Percentiles rank a stretch among this genome's conserved stretches.
Evolutionary conservation across 2,113 vertebrate genomes (phyloP).

Genomic region (Lycaon pictus): DNA sequence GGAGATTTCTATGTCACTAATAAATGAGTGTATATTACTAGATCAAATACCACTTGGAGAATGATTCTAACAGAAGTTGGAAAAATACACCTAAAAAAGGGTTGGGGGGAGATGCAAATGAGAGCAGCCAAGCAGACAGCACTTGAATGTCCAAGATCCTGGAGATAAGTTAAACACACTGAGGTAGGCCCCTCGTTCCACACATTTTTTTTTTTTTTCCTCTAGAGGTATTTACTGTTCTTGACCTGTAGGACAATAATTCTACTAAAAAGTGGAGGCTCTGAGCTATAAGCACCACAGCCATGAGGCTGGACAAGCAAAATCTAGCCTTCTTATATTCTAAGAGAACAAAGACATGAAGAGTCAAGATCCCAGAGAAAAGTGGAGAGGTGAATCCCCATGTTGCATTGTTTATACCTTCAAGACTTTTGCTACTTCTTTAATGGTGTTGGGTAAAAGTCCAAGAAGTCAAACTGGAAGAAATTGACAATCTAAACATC

Average conservation of each 20-base stretch:
- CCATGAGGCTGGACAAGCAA: not conserved
- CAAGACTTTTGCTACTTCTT: not conserved
- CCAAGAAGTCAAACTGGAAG: not conserved
- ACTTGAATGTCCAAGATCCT: too few relatives aligned
- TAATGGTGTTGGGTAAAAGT: not conserved
- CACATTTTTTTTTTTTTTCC: too few relatives aligned
- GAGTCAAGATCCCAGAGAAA: not conserved
- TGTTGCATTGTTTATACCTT: not conserved
- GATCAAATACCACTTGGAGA: not conserved
- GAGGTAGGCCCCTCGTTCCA: not conserved
- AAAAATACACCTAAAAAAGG: not conserved
- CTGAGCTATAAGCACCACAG: too few relatives aligned
- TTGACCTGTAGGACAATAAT: not conserved
- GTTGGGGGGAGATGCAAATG: accelerated
- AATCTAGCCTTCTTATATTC: not conserved
- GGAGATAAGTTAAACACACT: too few relatives aligned
- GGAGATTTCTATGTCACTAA: not conserved
- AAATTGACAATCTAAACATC: not conserved
- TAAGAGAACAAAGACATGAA: not conserved
- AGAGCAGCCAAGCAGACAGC: not conserved
- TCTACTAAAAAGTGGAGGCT: too few relatives aligned
- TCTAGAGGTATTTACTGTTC: not conserved
- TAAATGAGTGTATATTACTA: not conserved
- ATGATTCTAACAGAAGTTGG: not conserved
- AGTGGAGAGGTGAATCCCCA: not conserved